phyloP scores from a whole-genome alignment of 1,140 invertebrate genomes.

The Manduca sexta region DNA sequence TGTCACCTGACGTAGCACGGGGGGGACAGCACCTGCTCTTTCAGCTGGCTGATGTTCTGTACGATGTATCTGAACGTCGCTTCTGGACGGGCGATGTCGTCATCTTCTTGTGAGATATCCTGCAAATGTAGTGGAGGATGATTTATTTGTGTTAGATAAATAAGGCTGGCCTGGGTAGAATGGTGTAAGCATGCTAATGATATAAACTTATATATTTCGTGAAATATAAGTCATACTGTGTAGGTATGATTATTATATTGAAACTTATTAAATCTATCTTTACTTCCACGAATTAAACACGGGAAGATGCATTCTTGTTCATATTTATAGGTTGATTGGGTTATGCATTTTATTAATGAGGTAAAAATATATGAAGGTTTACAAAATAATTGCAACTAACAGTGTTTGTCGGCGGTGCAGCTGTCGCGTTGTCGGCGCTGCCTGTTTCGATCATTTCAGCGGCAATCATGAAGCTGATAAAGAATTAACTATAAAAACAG shows the following conservation, averaged over 20 bases:
- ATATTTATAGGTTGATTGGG: too few species aligned
- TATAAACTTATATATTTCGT: too few species aligned
- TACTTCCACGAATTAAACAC: not conserved
- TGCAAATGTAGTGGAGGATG: conserved; percentile 10
- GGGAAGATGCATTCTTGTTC: too few species aligned
- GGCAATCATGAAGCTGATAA: conserved; percentile 14
- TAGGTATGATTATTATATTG: too few species aligned
- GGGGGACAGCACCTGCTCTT: conserved; percentile 91
- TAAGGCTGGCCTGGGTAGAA: too few species aligned
- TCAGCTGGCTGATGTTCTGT: conserved; percentile 91
- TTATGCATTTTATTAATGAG: too few species aligned
- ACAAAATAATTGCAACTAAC: conserved; percentile 17
- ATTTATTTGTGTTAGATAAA: too few species aligned
- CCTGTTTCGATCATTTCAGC: conserved; percentile 49
- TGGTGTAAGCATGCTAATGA: too few species aligned
- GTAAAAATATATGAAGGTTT: too few species aligned
- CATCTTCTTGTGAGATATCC: conserved; percentile 72
- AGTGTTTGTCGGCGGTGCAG: conserved; percentile 22
- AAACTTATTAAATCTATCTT: too few species aligned
- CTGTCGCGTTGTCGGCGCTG: conserved; percentile 38
- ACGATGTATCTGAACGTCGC: conserved; percentile 93
- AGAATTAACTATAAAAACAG: conserved; percentile 38
- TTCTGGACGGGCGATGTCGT: conserved; percentile 93
- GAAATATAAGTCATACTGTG: too few species aligned
- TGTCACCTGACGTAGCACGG: conserved; percentile 94